Base-by-base conservation (phyloP, 2,797 vertebrate genomes). In the Cuculus canorus region DNA sequence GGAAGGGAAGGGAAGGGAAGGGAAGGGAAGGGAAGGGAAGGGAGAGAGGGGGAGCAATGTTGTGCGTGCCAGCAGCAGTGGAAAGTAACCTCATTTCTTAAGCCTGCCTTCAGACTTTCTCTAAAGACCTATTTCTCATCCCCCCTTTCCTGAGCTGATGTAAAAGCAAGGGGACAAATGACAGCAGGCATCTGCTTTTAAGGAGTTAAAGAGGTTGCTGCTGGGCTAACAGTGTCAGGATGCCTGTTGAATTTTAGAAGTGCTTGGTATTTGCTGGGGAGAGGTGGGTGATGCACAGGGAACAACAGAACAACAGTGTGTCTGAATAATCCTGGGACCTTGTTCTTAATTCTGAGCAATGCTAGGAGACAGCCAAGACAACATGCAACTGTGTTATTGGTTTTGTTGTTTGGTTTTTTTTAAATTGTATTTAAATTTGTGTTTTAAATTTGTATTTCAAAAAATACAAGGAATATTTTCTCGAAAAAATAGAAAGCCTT, bases 171-270 rank as follows among this genome's bases (percentile, higher is more conserved):
- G 37, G 10, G 12, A 32, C 10, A 66, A 61, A 76, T 0, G 2
- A n/a, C 37, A 76, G 28, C 53, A 64, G 53, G 27, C 3, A 11
- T 14, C 35, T 79, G 30, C 13, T 92, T 88, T 59, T n/a, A 69
- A 24, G 68, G 17, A 66, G 18, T 43, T 43, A 65, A 39, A 85
- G 43, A 66, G 23, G 17, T 6, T 80, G 54, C 33, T 35, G n/a
- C 21, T n/a, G 39, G 27, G 14, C 21, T 39, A 37, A 72, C 1
- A 7, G n/a, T 0, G 0, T 5, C 2, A 4, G 33, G 33, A 13
- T 16, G 8, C 56, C 59, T 37, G 33, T 27, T 23, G 53, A 33
- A 37, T 16, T 41, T 33, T 28, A 28, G 37, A 68, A 15, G 8
- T 8, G 30, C 30, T 39, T 64, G 50, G 50, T 16, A 45, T 48